Percentiles rank a stretch among this genome's conserved stretches.
Evolutionary conservation across 2,888 invertebrate species (phyloP).

Genomic region (Drosophila quinaria): DNA sequence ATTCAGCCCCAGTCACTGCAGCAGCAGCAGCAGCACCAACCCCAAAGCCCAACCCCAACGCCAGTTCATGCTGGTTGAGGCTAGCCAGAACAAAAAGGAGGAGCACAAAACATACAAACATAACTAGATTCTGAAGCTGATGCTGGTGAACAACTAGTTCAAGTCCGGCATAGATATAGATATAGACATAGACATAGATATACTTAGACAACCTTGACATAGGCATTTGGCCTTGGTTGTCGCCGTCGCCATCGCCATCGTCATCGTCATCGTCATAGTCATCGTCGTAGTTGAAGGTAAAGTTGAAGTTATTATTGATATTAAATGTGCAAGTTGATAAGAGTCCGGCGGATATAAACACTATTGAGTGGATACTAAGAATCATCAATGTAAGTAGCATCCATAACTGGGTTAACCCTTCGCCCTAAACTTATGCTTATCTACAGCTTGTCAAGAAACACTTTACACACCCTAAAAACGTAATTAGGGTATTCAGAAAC

Average conservation of each 20-base stretch:
- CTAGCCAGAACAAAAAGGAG: slow-evolving; percentile 8
- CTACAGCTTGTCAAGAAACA: too few species aligned
- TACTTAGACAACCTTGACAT: slow-evolving; percentile 15
- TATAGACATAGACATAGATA: slow-evolving; percentile 10
- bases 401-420: background rate
- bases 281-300: background rate
- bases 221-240: slow-evolving; percentile 12
- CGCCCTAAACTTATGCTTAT: too few species aligned
- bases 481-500: too few species aligned
- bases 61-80: background rate
- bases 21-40: background rate
- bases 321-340: background rate
- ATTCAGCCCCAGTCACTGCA: background rate
- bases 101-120: slow-evolving; percentile 15
- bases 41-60: background rate
- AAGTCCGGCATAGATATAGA: slow-evolving; percentile 6
- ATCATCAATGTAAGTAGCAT: background rate
- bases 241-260: slow-evolving; percentile 6
- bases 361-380: background rate
- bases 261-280: slow-evolving; percentile 4
- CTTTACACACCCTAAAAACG: too few species aligned
- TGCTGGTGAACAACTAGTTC: slow-evolving; percentile 5
- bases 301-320: slow-evolving; percentile 2
- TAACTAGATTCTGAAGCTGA: slow-evolving; percentile 11
- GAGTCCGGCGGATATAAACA: background rate